Evolutionary conservation across 2,797 vertebrate species (phyloP), one percentile per base, ranked within the genome.

Genomic region (Ciconia nigra): DNA sequence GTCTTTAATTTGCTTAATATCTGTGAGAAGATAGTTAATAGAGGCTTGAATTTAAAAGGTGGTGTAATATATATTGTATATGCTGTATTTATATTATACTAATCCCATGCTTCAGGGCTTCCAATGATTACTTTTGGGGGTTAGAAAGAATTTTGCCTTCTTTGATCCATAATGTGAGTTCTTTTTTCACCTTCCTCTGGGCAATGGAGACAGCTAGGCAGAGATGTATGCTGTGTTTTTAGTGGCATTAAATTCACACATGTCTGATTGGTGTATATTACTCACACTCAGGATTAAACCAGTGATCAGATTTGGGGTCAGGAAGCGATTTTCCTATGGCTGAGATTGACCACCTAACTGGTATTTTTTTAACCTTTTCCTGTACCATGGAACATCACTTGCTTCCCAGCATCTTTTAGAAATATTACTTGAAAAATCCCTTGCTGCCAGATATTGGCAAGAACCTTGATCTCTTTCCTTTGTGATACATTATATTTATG

Each of bases 1-100:
- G 35, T 95, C 89, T 94, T 94, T 90, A 95, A 93, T 96, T 96
- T 96, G 29, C 72, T 85, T 95, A 86, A 85, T 94, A 87, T 91
- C 76, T 95, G 46, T 94, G 69, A 76, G 93, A 93, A 94, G 79
- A 61, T 88, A 83, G 41, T 83, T 94, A 93, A 85, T 81, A 91
- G 72, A 74, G 35, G 57, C 37, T 81, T 90, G 69, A 94, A 90
- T 95, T 78, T 91, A 78, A 93, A 96, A 81, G 49, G 57, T 91
- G 54, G n/a, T 89, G 61, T 87, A 95, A 93, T 92, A 93, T 94
- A 74, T 93, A 85, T 95, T 94, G 41, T 95, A 81, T 92, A 91
- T 85, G 80, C 87, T 80, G 37, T 87, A 82, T 82, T 92, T 92
- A 83, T 94, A 65, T 87, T 87, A 54, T 74, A 95, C n/a, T 95